Evolutionary conservation across 2,888 invertebrate species (phyloP).

Genomic region (Flabesymbios commensalis): DNA sequence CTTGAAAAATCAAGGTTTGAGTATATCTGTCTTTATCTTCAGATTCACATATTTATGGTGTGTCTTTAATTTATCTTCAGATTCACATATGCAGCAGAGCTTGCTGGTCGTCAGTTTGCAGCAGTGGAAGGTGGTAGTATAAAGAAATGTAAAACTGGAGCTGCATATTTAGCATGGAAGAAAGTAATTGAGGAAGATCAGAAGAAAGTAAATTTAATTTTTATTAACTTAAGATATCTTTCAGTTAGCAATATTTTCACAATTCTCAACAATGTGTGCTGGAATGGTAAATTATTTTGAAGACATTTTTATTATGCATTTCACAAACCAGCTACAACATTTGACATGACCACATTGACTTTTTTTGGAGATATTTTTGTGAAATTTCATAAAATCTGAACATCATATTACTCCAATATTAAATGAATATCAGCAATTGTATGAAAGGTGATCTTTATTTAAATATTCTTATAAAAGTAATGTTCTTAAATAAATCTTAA

Average conservation of each 20-base stretch:
- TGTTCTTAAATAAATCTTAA: neutral
- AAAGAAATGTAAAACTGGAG: conserved; percentile 10
- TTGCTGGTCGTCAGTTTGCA: conserved; percentile 13
- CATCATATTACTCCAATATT: no score
- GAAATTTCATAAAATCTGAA: no score
- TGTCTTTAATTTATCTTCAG: neutral
- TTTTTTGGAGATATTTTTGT: no score
- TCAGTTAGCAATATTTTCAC: no score
- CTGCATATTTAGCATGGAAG: conserved; percentile 22
- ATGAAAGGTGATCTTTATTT: no score
- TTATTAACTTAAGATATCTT: no score
- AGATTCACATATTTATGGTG: neutral
- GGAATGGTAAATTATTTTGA: no score
- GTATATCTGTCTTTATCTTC: neutral
- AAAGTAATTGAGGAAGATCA: conserved; percentile 10
- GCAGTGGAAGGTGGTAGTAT: conserved; percentile 10
- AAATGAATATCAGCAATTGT: no score
- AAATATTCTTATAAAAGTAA: neutral
- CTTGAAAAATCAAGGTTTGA: neutral
- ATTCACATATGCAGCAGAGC: conserved; percentile 21
- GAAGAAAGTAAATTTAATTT: conserved; percentile 2
- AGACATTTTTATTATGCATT: no score
- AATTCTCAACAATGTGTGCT: no score
- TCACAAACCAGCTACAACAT: no score
- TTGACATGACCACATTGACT: no score